Evolutionary conservation across 2,113 vertebrate species (phyloP).

Genomic region (Gopherus flavomarginatus): DNA sequence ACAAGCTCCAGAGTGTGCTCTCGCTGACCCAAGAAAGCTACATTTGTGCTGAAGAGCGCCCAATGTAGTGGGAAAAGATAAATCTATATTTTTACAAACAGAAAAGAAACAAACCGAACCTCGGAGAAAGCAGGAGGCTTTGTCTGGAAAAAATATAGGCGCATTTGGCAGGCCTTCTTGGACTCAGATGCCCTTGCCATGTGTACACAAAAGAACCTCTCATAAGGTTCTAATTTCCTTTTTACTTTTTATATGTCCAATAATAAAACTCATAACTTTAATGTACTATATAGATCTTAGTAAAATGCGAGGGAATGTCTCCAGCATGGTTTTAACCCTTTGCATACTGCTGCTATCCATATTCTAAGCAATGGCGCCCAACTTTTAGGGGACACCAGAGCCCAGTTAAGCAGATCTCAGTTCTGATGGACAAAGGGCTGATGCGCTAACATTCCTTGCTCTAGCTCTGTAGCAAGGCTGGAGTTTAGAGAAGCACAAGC

Average conservation of each 20-base stretch:
- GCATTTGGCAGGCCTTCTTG: slow-evolving; percentile 32
- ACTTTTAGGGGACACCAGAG: not conserved
- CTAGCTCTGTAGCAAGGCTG: not conserved
- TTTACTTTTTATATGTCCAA: slow-evolving; percentile 65
- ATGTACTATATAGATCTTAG: slow-evolving; percentile 51
- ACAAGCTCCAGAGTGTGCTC: not conserved
- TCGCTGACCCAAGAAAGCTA: not conserved
- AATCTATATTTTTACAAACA: not conserved
- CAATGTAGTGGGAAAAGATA: not conserved
- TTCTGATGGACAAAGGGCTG: not conserved
- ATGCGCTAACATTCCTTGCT: not conserved
- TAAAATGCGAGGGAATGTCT: slow-evolving; percentile 26
- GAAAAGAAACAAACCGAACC: not conserved
- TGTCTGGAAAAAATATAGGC: not conserved
- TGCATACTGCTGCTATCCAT: not conserved
- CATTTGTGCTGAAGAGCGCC: not conserved
- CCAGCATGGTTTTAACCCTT: slow-evolving; percentile 28
- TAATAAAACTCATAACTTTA: slow-evolving; percentile 72
- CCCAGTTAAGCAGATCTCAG: not conserved
- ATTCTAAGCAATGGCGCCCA: not conserved
- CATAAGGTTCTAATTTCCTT: slow-evolving; percentile 74
- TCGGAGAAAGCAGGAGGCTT: not conserved
- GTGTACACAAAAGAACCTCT: slow-evolving; percentile 52
- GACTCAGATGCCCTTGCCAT: slow-evolving; percentile 61
- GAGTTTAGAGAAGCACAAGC: not conserved